phyloP scores from a whole-genome alignment of 2,888 invertebrate species.

The Megamerina dolium region DNA sequence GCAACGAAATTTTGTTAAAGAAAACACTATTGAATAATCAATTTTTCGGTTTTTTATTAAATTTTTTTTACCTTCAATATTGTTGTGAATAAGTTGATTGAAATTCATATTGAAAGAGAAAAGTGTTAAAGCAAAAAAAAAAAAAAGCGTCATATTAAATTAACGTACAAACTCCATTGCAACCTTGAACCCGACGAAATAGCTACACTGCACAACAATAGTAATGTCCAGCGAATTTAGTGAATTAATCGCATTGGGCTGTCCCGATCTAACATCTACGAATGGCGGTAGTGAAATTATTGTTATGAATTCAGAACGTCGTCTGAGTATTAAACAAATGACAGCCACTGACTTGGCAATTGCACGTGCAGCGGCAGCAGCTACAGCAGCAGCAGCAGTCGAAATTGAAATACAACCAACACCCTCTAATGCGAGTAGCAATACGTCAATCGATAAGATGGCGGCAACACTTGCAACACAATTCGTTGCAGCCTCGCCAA shows the following conservation, averaged over 20 bases:
- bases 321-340: constrained; percentile 44
- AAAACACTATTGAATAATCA: constrained; percentile 13
- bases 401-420: no score
- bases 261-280: constrained; percentile 35
- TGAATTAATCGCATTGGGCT: constrained; percentile 41
- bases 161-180: constrained; percentile 4
- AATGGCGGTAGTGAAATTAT: constrained; percentile 22
- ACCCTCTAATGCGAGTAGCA: constrained; percentile 11
- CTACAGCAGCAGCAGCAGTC: not conserved
- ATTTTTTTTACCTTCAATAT: constrained; percentile 11
- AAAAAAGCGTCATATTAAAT: no score
- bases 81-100: not conserved
- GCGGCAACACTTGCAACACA: constrained; percentile 4
- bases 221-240: constrained; percentile 42
- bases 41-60: no score
- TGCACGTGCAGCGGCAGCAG: constrained; percentile 32
- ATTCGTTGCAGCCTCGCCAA: not conserved
- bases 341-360: constrained; percentile 38
- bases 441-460: constrained; percentile 6
- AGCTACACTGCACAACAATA: constrained; percentile 1
- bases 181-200: constrained; percentile 25
- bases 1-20: no score
- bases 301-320: constrained; percentile 33
- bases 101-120: not conserved
- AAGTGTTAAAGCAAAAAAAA: not conserved